Evolutionary conservation across 2,888 invertebrate species (phyloP).

Genomic region (Acrocyrtus sp.): DNA sequence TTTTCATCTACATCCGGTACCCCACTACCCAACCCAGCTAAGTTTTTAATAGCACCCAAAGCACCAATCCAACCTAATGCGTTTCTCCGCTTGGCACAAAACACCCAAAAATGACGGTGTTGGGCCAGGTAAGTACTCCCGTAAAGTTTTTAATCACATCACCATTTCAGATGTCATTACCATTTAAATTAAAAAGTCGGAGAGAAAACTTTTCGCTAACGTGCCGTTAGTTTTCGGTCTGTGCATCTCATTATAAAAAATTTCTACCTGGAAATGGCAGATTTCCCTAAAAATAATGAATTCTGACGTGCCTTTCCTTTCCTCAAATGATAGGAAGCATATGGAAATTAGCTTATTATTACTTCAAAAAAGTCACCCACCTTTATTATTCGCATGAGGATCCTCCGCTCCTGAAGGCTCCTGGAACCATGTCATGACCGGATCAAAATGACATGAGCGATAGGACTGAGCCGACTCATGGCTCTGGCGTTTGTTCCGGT

Average conservation of each 20-base stretch:
- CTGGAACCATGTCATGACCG: slow-evolving; percentile 61
- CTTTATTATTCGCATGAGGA: slow-evolving; percentile 57
- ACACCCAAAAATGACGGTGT: neutral
- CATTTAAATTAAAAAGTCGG: slow-evolving; percentile 41
- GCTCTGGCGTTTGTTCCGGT: slow-evolving; percentile 13
- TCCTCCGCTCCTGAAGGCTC: slow-evolving; percentile 54
- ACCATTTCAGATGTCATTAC: slow-evolving; percentile 15
- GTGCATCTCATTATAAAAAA: neutral
- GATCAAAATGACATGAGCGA: slow-evolving; percentile 37
- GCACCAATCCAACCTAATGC: slow-evolving; percentile 23
- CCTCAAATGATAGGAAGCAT: too few species aligned
- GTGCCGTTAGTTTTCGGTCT: too few species aligned
- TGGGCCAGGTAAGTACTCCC: neutral
- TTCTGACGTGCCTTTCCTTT: too few species aligned
- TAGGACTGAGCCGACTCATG: slow-evolving; percentile 40
- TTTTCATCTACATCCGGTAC: too few species aligned
- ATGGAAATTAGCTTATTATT: too few species aligned
- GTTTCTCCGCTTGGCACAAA: too few species aligned
- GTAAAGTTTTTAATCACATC: slow-evolving; percentile 2
- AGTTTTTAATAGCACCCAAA: slow-evolving; percentile 8
- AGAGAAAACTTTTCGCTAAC: too few species aligned
- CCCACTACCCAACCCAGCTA: too few species aligned
- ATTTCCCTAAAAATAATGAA: too few species aligned
- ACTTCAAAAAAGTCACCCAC: too few species aligned
- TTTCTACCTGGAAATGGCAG: too few species aligned